phyloP scores from a whole-genome alignment of 2,797 vertebrate species.

The Enteromius paludinosus region DNA sequence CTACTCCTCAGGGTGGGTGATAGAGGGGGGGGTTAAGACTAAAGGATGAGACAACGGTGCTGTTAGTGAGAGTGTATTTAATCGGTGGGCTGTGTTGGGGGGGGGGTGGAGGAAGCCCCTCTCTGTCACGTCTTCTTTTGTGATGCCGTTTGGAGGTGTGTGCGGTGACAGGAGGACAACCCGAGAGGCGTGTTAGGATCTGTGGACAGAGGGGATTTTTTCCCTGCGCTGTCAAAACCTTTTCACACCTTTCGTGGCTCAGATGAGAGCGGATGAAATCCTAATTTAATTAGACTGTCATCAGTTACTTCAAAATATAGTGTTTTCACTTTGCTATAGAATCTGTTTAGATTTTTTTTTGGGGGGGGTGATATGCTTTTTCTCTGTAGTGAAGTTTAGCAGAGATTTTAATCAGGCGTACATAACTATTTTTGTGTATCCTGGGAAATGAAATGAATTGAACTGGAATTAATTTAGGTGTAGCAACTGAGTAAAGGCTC shows the following conservation, averaged over 20 bases:
- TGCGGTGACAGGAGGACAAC: slow-evolving; percentile 30
- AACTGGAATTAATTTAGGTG: neutral
- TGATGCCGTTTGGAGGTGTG: slow-evolving; percentile 28
- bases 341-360: neutral
- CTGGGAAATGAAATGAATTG: neutral
- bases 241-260: slow-evolving; percentile 71
- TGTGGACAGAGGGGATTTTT: slow-evolving; percentile 40
- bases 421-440: neutral
- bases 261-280: slow-evolving; percentile 68
- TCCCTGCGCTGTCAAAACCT: slow-evolving; percentile 63
- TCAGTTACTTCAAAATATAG: slow-evolving; percentile 77
- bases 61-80: slow-evolving; percentile 43
- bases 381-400: neutral
- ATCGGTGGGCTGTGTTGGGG: neutral
- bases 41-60: slow-evolving; percentile 22
- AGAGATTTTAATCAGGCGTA: too few relatives aligned
- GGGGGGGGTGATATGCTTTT: neutral
- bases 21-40: slow-evolving; percentile 18
- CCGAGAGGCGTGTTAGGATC: slow-evolving; percentile 44
- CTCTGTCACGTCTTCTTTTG: slow-evolving; percentile 25
- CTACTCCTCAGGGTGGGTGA: slow-evolving; percentile 89
- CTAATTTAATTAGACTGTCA: slow-evolving; percentile 81
- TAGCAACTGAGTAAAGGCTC: neutral
- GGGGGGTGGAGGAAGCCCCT: neutral
- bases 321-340: slow-evolving; percentile 57